phyloP scores from a whole-genome alignment of 1,140 invertebrate species.

The Cyclina sinensis region DNA sequence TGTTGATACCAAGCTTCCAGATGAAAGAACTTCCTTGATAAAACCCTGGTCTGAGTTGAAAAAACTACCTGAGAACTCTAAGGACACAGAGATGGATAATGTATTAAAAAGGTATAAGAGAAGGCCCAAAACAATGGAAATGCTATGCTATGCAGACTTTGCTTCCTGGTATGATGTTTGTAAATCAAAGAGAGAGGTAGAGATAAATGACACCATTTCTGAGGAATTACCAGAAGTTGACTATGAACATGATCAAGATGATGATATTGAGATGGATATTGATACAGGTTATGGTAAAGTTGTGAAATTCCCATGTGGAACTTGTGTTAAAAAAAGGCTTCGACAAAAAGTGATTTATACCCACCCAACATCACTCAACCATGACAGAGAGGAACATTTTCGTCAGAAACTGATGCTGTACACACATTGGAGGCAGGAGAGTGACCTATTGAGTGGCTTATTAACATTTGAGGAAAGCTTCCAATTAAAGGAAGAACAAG shows the following conservation, averaged over 20 bases:
- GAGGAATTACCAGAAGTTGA: constrained; percentile 7
- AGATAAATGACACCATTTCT: no score
- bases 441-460: background rate
- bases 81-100: constrained; percentile 6
- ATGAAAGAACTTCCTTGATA: constrained; percentile 15
- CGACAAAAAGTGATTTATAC: constrained; percentile 42
- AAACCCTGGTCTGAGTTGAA: background rate
- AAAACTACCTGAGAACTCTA: background rate
- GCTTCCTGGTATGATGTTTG: constrained; percentile 19
- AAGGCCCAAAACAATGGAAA: constrained; percentile 29
- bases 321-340: constrained; percentile 15
- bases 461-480: background rate
- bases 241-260: constrained; percentile 33
- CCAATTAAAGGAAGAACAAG: background rate
- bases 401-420: constrained; percentile 47
- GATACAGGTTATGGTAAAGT: background rate
- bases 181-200: background rate
- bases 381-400: constrained; percentile 51
- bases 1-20: constrained; percentile 16
- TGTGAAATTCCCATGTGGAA: constrained; percentile 39
- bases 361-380: background rate
- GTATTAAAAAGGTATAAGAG: constrained; percentile 11
- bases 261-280: background rate
- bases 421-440: constrained; percentile 42
- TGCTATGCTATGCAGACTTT: constrained; percentile 21